phyloP scores from a whole-genome alignment of 1,140 invertebrate genomes.

The Cataglyphis hispanica region DNA sequence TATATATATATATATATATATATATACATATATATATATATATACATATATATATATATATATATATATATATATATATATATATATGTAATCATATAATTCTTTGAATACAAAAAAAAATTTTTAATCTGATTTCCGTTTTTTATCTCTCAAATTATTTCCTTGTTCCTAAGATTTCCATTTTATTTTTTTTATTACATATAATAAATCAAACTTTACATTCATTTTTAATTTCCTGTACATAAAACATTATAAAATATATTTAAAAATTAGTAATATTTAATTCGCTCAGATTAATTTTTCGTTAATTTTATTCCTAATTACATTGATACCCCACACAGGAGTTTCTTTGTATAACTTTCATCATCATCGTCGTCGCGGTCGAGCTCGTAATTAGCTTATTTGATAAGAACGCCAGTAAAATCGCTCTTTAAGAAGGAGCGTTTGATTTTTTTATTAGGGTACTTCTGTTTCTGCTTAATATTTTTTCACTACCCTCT shows the following conservation, averaged over 20 bases:
- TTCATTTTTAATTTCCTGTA: not conserved
- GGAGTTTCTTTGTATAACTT: constrained; percentile 13
- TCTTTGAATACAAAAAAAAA: not conserved
- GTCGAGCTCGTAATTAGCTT: constrained; percentile 39
- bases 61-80: too few species aligned
- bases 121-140: not conserved
- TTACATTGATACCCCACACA: not conserved
- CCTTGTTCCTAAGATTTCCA: not conserved
- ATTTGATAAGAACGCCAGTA: constrained; percentile 40
- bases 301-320: not conserved
- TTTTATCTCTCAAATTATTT: not conserved
- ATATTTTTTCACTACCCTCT: constrained; percentile 22
- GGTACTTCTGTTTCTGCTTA: constrained; percentile 39
- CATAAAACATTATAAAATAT: not conserved
- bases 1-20: too few species aligned
- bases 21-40: too few species aligned
- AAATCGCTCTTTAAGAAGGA: constrained; percentile 21
- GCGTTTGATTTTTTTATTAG: constrained; percentile 40
- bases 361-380: constrained; percentile 9
- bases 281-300: not conserved
- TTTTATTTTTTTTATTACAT: not conserved
- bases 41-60: too few species aligned
- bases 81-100: too few species aligned
- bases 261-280: not conserved
- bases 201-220: not conserved